Evolutionary conservation across 2,797 vertebrate species (phyloP).

Genomic region (Gymnoscopelus braueri): DNA sequence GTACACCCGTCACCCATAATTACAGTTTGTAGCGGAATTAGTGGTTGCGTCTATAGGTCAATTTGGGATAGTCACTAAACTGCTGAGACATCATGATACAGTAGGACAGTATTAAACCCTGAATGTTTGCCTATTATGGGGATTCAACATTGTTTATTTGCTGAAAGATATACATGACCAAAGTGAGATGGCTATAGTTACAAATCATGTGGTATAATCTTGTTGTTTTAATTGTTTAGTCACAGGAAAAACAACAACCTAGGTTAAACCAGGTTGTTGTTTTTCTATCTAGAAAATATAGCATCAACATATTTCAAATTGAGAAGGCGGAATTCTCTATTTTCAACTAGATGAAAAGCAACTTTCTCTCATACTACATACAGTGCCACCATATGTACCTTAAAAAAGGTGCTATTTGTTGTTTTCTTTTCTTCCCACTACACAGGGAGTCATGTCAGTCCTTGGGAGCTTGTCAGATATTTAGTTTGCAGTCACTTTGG

Average conservation of each 20-base stretch:
- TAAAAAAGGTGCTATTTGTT: slow-evolving; percentile 66
- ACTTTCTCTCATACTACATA: slow-evolving; percentile 72
- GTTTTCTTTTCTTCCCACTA: slow-evolving; percentile 71
- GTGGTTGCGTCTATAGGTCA: slow-evolving; percentile 49
- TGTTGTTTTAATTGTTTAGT: slow-evolving; percentile 52
- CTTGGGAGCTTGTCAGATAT: slow-evolving; percentile 82
- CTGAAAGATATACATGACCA: slow-evolving; percentile 1
- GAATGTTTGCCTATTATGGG: slow-evolving; percentile 1
- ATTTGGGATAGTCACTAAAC: slow-evolving; percentile 57
- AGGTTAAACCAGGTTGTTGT: slow-evolving; percentile 63
- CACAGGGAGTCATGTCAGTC: slow-evolving; percentile 71
- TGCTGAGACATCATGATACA: slow-evolving; percentile 75
- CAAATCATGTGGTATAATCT: slow-evolving; percentile 20
- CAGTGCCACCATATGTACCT: slow-evolving; percentile 59
- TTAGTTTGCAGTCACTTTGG: slow-evolving; percentile 80
- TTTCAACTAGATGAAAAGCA: slow-evolving; percentile 76
- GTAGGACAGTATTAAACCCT: slow-evolving; percentile 47
- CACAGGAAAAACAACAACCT: slow-evolving; percentile 47
- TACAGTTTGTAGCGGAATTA: slow-evolving; percentile 69
- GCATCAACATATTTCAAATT: slow-evolving; percentile 49
- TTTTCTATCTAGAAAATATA: slow-evolving; percentile 42
- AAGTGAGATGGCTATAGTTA: slow-evolving; percentile 23
- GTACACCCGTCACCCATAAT: slow-evolving; percentile 65
- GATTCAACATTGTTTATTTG: slow-evolving; percentile 24
- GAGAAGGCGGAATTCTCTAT: slow-evolving; percentile 56